Evolutionary conservation across 2,113 vertebrate genomes (phyloP), one percentile per base, ranked within the genome.

Genomic region (Pseudorhombus dupliciocellatus): DNA sequence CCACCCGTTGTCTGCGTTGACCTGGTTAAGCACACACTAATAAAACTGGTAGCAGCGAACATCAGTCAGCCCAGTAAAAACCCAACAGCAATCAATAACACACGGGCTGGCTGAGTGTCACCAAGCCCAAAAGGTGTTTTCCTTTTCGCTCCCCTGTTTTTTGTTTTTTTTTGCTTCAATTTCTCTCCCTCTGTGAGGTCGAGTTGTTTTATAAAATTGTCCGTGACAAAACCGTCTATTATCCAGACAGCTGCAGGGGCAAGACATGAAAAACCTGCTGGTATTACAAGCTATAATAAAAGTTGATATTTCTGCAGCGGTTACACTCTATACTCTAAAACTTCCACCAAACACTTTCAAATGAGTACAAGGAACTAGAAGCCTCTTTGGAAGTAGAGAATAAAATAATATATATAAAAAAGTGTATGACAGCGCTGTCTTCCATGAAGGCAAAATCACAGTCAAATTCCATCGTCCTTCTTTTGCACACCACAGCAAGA

Each of bases 51-150:
- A 80, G 59, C 72, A 52, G 68, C 63, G 62, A 73, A 67, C 57
- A 78, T 89, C 84, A 85, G 81, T 92, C 84, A 85, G 58, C 71
- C 55, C 48, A 69, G 66, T 70, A 83, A 81, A 85, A 75, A 70
- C 40, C 48, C 34, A 30, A 63, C 65, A 77, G 77, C 66, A 74
- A 88, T 91, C 87, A 77, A 88, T 72, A 82, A 70, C 53, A 71
- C 24, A 21, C 51, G 15, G n/a, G 24, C 64, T 34, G 62, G 40
- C 46, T 25, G 24, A 50, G 25, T 70, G 57, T 56, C 74, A 73
- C 85, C 60, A 70, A 63, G 73, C 54, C 60, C 73, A 84, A 62
- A 74, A 66, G 51, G 51, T 54, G 79, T 75, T 34, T n/a, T 22
- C 4, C 12, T 42, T 60, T 64, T 15, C 40, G 37, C 40, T 8